Evolutionary conservation across 2,888 invertebrate genomes (phyloP), one percentile per base, ranked within the genome.

Genomic region (Tachina lurida): DNA sequence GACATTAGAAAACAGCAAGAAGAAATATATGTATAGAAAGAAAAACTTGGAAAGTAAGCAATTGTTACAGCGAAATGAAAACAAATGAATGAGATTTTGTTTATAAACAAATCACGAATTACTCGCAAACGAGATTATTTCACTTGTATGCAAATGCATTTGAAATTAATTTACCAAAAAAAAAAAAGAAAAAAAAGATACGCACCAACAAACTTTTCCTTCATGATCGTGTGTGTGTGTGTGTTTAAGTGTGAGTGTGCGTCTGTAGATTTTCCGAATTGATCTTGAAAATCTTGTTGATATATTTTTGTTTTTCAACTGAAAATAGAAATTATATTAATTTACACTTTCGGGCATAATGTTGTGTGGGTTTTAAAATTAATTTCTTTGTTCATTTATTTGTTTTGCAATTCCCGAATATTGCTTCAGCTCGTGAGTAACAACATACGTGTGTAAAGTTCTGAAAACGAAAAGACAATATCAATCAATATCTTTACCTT

Each of bases 61-160:
- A 49, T 67, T 67, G 10, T 47, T 10, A 15, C 65, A 83, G 41
- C 8, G 41, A 7, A 63, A 45, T 9, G 17, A 71, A 56, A 83
- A 83, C 58, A 83, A 65, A 58, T 60, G 43, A 31, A 31, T 31
- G 43, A 52, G 43, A 52, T 83, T 81, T 83, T 83, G 83, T 83
- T 83, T 83, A 77, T 73, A 83, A 77, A 83, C 83, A 83, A 77
- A 77, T 62, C 17, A 71, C 43, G 13, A 60, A 58, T 41, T 60
- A 31, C 49, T 17, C 49, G 7, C 49, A 47, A 31, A 52, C 9
- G 12, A 52, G 12, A 43, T 52, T 52, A 19, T 47, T 39, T 58
- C 60, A 78, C 31, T 54, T 79, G 13, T 56, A 52, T 41, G 15
- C 49, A 68, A 54, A 67, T 68, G 19, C 39, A 68, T 62, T 70